Conservation (phyloP, 1,140 invertebrate genomes). For the Danaus plexippus region DNA sequence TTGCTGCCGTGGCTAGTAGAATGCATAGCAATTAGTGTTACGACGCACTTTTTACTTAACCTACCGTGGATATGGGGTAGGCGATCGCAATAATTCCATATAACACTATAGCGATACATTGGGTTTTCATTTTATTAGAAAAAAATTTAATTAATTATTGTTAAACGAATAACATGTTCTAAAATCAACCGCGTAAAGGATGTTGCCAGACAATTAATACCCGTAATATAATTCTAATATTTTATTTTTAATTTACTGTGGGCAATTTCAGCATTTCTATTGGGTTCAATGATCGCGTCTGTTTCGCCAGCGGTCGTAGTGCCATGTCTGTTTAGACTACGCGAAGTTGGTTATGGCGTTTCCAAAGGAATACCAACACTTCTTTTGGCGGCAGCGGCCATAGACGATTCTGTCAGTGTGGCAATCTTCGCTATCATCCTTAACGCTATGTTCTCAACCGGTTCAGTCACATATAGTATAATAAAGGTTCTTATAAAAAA, state of each 20-base stretch:
- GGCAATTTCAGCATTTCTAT: constrained; percentile 74
- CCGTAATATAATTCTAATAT: no score
- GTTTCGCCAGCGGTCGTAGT: constrained; percentile 97
- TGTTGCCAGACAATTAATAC: no score
- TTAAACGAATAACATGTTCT: no score
- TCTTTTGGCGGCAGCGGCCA: constrained; percentile 91
- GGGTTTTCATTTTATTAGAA: no score
- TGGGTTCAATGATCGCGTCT: constrained; percentile 91
- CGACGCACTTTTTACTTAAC: constrained; percentile 81
- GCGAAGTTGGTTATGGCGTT: constrained; percentile 89
- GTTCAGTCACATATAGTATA: constrained; percentile 75
- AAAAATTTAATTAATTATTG: no score
- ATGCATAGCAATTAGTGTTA: constrained; percentile 77
- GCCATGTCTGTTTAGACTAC: constrained; percentile 88
- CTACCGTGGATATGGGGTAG: constrained; percentile 90
- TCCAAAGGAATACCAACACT: constrained; percentile 96
- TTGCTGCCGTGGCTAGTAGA: constrained; percentile 91
- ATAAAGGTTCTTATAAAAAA: constrained; percentile 46
- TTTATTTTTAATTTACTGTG: constrained; percentile 2
- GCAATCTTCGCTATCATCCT: constrained; percentile 91
- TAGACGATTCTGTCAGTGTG: constrained; percentile 90
- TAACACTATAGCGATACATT: no score
- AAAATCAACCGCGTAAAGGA: no score
- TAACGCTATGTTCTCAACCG: constrained; percentile 86
- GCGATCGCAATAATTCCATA: constrained; percentile 1